phyloP scores from a whole-genome alignment of 2,797 vertebrate species.

The Heterohyrax brucei region DNA sequence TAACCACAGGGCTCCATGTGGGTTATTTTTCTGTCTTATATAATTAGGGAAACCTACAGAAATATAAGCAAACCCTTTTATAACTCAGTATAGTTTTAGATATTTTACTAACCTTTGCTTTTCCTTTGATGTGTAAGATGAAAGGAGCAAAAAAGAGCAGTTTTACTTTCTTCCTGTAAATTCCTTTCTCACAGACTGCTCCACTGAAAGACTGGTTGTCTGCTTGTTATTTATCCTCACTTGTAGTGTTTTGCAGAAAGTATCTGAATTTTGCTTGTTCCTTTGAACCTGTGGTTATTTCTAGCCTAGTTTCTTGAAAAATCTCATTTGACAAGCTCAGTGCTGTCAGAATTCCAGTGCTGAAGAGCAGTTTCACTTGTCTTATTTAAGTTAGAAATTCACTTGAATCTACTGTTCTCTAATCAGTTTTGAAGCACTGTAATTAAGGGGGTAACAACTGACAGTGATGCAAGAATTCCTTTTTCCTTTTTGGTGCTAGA shows the following conservation, averaged over 20 bases:
- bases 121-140: conserved; percentile 31
- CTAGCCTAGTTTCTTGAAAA: conserved; percentile 70
- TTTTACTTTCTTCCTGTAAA: not conserved
- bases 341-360: conserved; percentile 71
- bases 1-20: not conserved
- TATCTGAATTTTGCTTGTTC: conserved; percentile 62
- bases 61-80: conserved; percentile 22
- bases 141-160: conserved; percentile 34
- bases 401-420: conserved; percentile 60
- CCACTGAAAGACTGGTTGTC: not conserved
- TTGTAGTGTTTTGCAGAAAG: conserved; percentile 54
- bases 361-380: conserved; percentile 73
- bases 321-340: conserved; percentile 46
- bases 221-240: conserved; percentile 8
- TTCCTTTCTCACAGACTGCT: not conserved
- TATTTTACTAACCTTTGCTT: conserved; percentile 43
- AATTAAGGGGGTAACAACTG: conserved; percentile 67
- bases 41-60: not conserved
- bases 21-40: not conserved
- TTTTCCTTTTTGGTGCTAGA: conserved; percentile 73
- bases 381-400: conserved; percentile 78
- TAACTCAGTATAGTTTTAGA: not conserved
- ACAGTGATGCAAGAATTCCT: conserved; percentile 74
- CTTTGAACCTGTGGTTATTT: conserved; percentile 53
- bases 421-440: not conserved